phyloP scores from a whole-genome alignment of 2,888 invertebrate genomes.

The Campoplex capitator region DNA sequence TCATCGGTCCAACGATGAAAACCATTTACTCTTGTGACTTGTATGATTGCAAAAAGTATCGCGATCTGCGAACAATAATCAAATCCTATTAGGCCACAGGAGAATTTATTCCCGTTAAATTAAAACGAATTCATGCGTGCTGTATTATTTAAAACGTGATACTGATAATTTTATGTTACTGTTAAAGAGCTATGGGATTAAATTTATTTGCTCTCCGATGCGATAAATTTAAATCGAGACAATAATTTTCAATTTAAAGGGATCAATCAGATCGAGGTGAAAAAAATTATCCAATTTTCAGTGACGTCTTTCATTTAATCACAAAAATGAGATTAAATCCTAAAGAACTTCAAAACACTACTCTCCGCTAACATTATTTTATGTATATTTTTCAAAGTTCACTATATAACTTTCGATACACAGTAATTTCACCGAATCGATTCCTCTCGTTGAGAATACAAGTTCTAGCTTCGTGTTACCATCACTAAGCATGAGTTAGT shows the following conservation, averaged over 20 bases:
- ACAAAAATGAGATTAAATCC: not conserved
- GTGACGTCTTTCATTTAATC: not conserved
- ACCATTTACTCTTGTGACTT: slow-evolving; percentile 31
- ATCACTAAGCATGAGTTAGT: not conserved
- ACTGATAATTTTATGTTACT: not conserved
- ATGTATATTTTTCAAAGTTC: not conserved
- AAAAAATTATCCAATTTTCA: not conserved
- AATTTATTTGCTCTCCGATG: not conserved
- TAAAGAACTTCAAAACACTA: not conserved
- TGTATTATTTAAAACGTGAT: not conserved
- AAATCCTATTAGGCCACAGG: not conserved
- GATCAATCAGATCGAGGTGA: not conserved
- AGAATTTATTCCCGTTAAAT: not conserved
- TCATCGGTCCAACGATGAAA: slow-evolving; percentile 54
- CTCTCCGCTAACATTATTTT: not conserved
- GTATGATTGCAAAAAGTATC: slow-evolving; percentile 45
- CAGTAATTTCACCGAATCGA: not conserved
- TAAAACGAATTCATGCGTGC: not conserved
- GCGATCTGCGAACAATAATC: slow-evolving; percentile 47
- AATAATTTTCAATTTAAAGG: not conserved
- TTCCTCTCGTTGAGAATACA: not conserved
- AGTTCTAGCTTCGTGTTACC: not conserved
- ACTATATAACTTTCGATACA: not conserved
- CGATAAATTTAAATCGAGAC: not conserved
- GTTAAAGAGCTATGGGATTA: not conserved